A percentile compares a stretch with the other conserved stretches of the same genome.
These are phyloP conservation scores for Halcyon malimbica DNA, from an alignment of 2,113 vertebrate genomes.

Conservation along the genomic window DNA sequence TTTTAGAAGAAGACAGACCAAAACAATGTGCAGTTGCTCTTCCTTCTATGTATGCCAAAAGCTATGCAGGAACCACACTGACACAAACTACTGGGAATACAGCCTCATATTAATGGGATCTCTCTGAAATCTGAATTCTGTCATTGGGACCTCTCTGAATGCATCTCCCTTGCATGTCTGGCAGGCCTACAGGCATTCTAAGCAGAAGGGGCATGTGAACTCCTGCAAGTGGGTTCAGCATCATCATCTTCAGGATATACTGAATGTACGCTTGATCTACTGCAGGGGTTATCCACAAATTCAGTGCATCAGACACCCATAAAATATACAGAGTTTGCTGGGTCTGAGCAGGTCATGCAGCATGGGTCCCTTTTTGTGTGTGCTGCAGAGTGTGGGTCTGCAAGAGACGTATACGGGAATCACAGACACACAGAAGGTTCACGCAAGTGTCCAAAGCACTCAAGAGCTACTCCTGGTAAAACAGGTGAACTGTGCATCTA, in stretches of 20 bases:
- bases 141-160: background rate
- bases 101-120: rapidly evolving
- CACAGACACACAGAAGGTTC: background rate
- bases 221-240: background rate
- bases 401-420: background rate
- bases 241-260: background rate
- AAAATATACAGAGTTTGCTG: background rate
- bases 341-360: background rate
- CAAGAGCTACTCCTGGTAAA: background rate
- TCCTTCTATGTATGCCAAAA: background rate
- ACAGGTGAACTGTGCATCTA: too few species aligned
- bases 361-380: background rate
- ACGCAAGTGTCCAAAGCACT: background rate
- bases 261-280: background rate
- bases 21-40: background rate
- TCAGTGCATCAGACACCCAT: background rate
- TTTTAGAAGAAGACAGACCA: background rate
- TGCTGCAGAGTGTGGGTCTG: background rate
- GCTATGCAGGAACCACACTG: background rate
- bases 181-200: background rate
- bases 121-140: background rate
- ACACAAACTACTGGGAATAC: background rate
- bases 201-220: background rate
- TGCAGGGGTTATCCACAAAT: background rate
- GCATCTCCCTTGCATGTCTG: background rate